Base-by-base conservation (phyloP, 2,888 invertebrate genomes). In the Gymnoscelis rufifasciata region DNA sequence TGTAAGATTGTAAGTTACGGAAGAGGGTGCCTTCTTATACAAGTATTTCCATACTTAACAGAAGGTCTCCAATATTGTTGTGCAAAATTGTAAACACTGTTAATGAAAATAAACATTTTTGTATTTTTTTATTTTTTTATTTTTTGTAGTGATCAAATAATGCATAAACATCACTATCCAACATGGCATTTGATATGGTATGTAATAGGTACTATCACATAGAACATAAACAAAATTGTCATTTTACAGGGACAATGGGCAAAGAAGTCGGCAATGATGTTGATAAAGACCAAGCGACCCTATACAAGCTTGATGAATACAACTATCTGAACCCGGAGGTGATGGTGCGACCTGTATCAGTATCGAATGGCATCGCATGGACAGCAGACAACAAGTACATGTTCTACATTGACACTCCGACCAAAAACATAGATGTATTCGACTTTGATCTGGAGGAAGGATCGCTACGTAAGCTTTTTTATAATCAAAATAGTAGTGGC, bases 361-460 rank as follows among this genome's bases (percentile, higher is more conserved):
- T 94, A n/a, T 94, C 95, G 33, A 96, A 95, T 64, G 95, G 95
- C 1, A 74, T 95, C 4, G 92, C 92, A 0, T 96, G 95, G 95
- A 93, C 91, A 11, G 67, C 80, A 0, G 92, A 93, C 61, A 91
- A 91, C 63, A 89, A 90, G 51, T 91, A 89, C 59, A 91, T 95
- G 89, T 95, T 93, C 75, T 95, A 93, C 74, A 94, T 94, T 26
- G 95, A 96, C 75, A 91, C 94, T 0, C 89, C 91, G 0, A 92
- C 93, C 0, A 73, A 84, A 24, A 90, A 91, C 57, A 86, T 95
- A 1, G 91, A 90, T 43, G 92, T 91, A 6, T 95, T 92, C 63
- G 92, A 95, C 66, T 95, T 90, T 62, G 89, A 94, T 56, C 64
- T 90, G 0, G 77, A 78, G 1, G 82, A 76, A 10, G 92, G 91